These are phyloP conservation scores for Lepus timidus DNA, from an alignment of 2,113 vertebrate genomes.

Conservation along the genomic window DNA sequence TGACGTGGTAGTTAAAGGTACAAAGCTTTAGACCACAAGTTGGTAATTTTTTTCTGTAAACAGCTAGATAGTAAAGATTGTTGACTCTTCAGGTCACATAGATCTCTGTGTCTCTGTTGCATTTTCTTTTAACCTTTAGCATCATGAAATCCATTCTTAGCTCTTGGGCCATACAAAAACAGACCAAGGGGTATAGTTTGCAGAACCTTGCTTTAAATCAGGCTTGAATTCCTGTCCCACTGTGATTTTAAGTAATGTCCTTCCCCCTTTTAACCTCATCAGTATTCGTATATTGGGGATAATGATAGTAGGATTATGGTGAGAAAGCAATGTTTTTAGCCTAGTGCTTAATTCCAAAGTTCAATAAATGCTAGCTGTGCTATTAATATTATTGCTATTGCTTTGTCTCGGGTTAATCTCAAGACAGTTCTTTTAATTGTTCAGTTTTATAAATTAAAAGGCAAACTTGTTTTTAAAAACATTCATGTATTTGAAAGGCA, in stretches of 20 bases:
- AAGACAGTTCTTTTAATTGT: conserved; percentile 31
- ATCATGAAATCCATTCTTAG: background rate
- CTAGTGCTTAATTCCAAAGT: conserved; percentile 24
- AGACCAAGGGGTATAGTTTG: background rate
- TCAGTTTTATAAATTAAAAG: conserved; percentile 40
- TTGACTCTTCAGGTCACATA: background rate
- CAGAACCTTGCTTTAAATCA: background rate
- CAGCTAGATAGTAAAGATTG: conserved; percentile 24
- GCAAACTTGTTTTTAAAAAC: background rate
- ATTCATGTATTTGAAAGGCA: no score
- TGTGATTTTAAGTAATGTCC: background rate
- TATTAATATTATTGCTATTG: conserved; percentile 20
- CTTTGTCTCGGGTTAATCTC: conserved; percentile 35
- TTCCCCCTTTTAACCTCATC: background rate
- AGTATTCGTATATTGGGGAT: background rate
- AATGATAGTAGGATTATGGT: conserved; percentile 17
- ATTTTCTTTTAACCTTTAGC: conserved; percentile 58
- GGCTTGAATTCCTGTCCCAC: background rate
- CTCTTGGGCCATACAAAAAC: background rate
- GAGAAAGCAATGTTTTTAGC: conserved; percentile 40
- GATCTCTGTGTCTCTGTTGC: conserved; percentile 21
- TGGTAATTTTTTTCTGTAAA: conserved; percentile 45
- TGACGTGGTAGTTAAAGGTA: conserved; percentile 19
- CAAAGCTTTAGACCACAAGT: conserved; percentile 8
- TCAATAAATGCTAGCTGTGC: conserved; percentile 37